phyloP scores from a whole-genome alignment of 2,797 vertebrate species.

The Fistularia tabacaria region DNA sequence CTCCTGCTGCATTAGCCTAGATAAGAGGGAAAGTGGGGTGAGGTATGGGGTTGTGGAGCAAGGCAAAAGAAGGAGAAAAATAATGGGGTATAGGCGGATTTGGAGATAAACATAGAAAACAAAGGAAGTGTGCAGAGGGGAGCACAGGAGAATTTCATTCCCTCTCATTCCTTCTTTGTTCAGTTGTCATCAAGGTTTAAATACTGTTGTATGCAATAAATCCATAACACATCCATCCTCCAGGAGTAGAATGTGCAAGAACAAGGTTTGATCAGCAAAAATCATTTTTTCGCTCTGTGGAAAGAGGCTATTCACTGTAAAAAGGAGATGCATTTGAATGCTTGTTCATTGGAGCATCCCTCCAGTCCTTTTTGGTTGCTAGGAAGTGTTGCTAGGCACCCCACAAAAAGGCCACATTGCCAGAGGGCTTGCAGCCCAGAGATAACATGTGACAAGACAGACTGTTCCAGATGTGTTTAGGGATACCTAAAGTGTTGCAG shows the following conservation, averaged over 20 bases:
- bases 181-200: conserved; percentile 23
- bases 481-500: no score
- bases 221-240: conserved; percentile 6
- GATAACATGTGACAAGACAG: conserved; percentile 23
- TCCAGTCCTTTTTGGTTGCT: conserved; percentile 6
- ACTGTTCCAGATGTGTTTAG: no score
- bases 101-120: conserved; percentile 31
- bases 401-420: conserved; percentile 5
- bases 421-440: conserved; percentile 13
- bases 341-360: background rate
- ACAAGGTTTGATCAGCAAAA: conserved; percentile 5
- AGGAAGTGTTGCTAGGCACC: conserved; percentile 18
- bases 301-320: no score
- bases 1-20: conserved; percentile 72
- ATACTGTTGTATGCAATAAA: conserved; percentile 15
- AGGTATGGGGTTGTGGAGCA: background rate
- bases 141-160: conserved; percentile 32
- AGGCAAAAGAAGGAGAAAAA: conserved; percentile 39
- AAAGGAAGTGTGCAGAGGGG: conserved; percentile 29
- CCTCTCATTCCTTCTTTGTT: conserved; percentile 47
- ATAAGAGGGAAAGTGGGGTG: conserved; percentile 58
- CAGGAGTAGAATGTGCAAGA: background rate
- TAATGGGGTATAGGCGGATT: conserved; percentile 41
- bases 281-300: background rate
- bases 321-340: no score